Conservation (phyloP, 2,797 vertebrate genomes). For the Tenualosa ilisha region DNA sequence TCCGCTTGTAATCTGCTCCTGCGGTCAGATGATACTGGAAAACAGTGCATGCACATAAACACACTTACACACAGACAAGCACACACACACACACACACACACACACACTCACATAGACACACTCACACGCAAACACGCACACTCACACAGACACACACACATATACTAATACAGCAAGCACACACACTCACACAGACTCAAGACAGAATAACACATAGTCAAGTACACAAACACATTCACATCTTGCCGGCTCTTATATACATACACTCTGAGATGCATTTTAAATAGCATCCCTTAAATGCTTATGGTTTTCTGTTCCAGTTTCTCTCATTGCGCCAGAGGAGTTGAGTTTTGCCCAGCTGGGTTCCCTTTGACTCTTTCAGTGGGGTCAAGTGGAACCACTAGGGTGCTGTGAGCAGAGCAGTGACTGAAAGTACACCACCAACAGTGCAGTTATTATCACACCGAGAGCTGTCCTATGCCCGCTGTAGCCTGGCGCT, state of each 20-base stretch:
- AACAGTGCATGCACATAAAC: constrained; percentile 7
- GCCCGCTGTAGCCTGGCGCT: background rate
- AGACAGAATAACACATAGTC: background rate
- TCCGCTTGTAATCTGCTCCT: background rate
- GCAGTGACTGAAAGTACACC: background rate
- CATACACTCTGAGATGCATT: background rate
- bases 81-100: background rate
- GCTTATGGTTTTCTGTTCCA: background rate
- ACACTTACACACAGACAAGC: background rate
- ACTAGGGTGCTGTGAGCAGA: background rate
- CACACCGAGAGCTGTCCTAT: background rate
- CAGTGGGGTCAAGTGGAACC: background rate
- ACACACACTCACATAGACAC: background rate
- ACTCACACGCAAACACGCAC: background rate
- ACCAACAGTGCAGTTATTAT: background rate
- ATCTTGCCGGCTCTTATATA: background rate
- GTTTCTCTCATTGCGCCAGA: background rate
- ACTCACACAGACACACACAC: background rate
- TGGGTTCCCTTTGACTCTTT: background rate
- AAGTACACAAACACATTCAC: background rate
- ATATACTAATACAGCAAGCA: background rate
- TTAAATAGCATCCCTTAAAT: background rate
- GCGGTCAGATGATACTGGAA: background rate
- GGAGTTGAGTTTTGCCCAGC: background rate
- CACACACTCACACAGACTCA: background rate